Evolutionary conservation across 2,113 vertebrate species (phyloP).

Genomic region (Delphinus delphis): DNA sequence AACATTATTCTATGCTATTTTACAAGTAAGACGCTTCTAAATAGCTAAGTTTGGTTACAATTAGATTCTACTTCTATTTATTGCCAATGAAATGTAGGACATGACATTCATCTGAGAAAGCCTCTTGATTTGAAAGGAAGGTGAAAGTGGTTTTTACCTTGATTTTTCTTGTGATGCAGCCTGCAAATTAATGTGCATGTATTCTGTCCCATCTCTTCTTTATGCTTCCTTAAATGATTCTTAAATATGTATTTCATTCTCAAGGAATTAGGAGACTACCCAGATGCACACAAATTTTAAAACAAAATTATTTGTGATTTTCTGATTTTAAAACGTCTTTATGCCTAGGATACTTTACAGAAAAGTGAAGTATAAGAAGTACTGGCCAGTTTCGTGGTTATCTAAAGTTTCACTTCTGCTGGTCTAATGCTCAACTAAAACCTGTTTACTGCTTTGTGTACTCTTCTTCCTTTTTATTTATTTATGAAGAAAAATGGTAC

Average conservation of each 20-base stretch:
- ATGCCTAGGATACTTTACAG: not conserved
- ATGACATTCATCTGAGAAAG: not conserved
- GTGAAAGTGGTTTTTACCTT: not conserved
- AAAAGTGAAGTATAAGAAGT: not conserved
- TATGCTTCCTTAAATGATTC: constrained; percentile 20
- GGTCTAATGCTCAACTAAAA: not conserved
- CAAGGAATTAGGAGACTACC: not conserved
- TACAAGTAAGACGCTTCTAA: constrained; percentile 17
- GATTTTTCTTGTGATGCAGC: not conserved
- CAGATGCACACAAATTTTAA: not conserved
- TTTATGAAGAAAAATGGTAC: not conserved
- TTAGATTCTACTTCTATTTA: not conserved
- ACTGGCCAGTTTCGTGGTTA: not conserved
- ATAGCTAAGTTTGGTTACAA: not conserved
- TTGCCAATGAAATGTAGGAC: not conserved
- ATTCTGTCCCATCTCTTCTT: not conserved
- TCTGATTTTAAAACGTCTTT: not conserved
- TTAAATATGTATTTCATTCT: not conserved
- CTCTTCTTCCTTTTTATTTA: not conserved
- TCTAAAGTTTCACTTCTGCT: not conserved
- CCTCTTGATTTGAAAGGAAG: not conserved
- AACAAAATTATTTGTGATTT: not conserved
- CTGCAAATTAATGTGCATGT: not conserved
- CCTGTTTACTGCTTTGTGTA: not conserved
- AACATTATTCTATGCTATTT: not conserved